Percentiles rank a stretch among this genome's conserved stretches.
These are phyloP conservation scores for Sebastes oblongus DNA, from an alignment of 2,797 vertebrate species.

Conservation along the genomic window DNA sequence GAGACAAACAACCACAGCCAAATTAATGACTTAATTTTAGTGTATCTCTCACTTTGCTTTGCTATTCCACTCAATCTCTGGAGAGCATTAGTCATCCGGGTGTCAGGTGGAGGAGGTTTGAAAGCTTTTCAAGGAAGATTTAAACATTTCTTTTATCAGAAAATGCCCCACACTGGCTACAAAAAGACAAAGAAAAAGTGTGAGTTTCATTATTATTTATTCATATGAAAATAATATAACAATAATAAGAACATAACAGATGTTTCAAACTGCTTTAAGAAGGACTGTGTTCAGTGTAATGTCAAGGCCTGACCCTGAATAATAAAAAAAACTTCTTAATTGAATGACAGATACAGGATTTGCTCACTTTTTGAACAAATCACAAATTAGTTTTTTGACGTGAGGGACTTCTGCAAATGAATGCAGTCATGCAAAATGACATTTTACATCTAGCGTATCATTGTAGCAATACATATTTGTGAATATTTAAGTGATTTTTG, in stretches of 20 bases:
- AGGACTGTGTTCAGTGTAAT: slow-evolving; percentile 51
- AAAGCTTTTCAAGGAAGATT: slow-evolving; percentile 21
- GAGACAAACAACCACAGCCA: slow-evolving; percentile 25
- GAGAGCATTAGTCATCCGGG: slow-evolving; percentile 55
- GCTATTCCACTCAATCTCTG: slow-evolving; percentile 9
- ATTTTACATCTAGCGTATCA: slow-evolving; percentile 31
- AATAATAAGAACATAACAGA: slow-evolving; percentile 70
- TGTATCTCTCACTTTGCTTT: slow-evolving; percentile 28
- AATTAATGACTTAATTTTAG: slow-evolving; percentile 40
- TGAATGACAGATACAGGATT: slow-evolving; percentile 30
- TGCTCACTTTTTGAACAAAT: slow-evolving; percentile 29
- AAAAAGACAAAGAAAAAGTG: slow-evolving; percentile 20
- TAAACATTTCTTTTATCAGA: neutral
- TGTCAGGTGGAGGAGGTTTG: slow-evolving; percentile 23
- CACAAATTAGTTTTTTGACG: slow-evolving; percentile 32
- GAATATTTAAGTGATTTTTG: slow-evolving; percentile 46
- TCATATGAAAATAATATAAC: slow-evolving; percentile 82
- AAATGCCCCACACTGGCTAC: neutral
- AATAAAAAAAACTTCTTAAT: slow-evolving; percentile 20
- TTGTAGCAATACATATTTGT: slow-evolving; percentile 49
- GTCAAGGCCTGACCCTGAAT: slow-evolving; percentile 35
- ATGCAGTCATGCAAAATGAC: slow-evolving; percentile 69
- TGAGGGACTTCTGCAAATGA: slow-evolving; percentile 39
- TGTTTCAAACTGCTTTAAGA: slow-evolving; percentile 56
- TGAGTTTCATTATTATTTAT: slow-evolving; percentile 71